Evolutionary conservation across 2,113 vertebrate species (phyloP), one percentile per base, ranked within the genome.

Genomic region (Sylvietta virens): DNA sequence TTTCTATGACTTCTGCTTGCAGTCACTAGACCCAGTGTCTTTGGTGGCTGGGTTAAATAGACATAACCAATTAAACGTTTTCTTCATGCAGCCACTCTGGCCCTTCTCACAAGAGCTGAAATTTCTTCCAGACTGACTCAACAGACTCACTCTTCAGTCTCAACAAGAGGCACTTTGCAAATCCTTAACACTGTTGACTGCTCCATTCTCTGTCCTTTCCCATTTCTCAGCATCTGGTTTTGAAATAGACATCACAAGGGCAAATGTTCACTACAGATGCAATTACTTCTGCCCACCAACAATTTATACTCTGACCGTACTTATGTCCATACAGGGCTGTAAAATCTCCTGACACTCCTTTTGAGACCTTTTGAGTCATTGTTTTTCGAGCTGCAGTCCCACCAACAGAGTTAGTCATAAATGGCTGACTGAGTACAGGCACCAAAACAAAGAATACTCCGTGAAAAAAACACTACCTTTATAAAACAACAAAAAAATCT

Each of bases 291-390:
- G 53, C 61, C 31, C 45, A 77, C 26, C 30, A 60, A 40, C 37
- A 89, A 50, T 33, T 65, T 26, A 48, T 33, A 58, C 18, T 81
- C 40, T n/a, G 67, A 15, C 16, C 65, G 8, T 64, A 81, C 33
- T 54, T 47, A 45, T 0, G 14, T 40, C 31, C 0, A 0, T 42
- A 39, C 0, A 0, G 5, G 6, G 35, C 19, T 81, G 7, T 64
- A 71, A 72, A 31, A 48, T 56, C 48, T 50, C 27, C 54, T 54
- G 53, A 47, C 39, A 66, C 7, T n/a, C 39, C 37, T n/a, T n/a
- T n/a, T 0, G 1, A 45, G 44, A 39, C 57, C 26, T 81, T 73
- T 23, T 40, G 35, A 90, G 31, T 33, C 77, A 56, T 9, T 66
- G 27, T 8, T 92, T 91, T 83, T 48, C 33, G 37, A 69, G 44